A percentile compares a stretch with the other conserved stretches of the same genome.
Evolutionary conservation across 1,140 invertebrate species (phyloP).

Genomic region (Meloidogyne exigua): DNA sequence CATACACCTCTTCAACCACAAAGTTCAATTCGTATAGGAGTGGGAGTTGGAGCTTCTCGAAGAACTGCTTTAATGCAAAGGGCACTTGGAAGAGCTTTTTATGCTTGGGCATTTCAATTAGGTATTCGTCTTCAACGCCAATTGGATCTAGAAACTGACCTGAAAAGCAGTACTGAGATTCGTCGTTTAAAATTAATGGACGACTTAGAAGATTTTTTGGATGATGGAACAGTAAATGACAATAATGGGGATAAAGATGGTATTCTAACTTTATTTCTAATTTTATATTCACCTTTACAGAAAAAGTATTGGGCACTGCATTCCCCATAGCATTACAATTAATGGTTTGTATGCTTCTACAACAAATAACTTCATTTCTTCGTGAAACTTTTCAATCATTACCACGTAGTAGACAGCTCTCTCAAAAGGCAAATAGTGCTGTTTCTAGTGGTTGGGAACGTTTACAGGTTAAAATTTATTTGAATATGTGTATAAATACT

Average conservation of each 20-base stretch:
- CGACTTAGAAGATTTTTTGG: slow-evolving; percentile 95
- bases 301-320: slow-evolving; percentile 72
- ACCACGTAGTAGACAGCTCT: slow-evolving; percentile 63
- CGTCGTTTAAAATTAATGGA: slow-evolving; percentile 68
- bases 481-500: too few species aligned
- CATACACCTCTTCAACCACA: slow-evolving; percentile 23
- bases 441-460: slow-evolving; percentile 63
- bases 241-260: slow-evolving; percentile 72
- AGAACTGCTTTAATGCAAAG: slow-evolving; percentile 80
- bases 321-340: slow-evolving; percentile 88
- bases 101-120: slow-evolving; percentile 85
- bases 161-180: slow-evolving; percentile 12
- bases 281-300: neutral
- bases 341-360: slow-evolving; percentile 84
- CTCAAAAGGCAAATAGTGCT: slow-evolving; percentile 33
- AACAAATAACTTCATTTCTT: slow-evolving; percentile 94
- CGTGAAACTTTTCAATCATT: slow-evolving; percentile 83
- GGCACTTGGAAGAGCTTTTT: slow-evolving; percentile 89
- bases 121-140: slow-evolving; percentile 15
- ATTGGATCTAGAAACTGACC: slow-evolving; percentile 65
- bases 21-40: slow-evolving; percentile 25
- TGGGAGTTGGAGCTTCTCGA: slow-evolving; percentile 65
- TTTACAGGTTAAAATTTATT: slow-evolving; percentile 17
- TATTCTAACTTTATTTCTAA: slow-evolving; percentile 38
- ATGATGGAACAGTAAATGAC: slow-evolving; percentile 73